Percentiles rank a stretch among this genome's conserved stretches.
Conservation (phyloP, 2,888 invertebrate species). For the Ochlodes sylvanus region DNA sequence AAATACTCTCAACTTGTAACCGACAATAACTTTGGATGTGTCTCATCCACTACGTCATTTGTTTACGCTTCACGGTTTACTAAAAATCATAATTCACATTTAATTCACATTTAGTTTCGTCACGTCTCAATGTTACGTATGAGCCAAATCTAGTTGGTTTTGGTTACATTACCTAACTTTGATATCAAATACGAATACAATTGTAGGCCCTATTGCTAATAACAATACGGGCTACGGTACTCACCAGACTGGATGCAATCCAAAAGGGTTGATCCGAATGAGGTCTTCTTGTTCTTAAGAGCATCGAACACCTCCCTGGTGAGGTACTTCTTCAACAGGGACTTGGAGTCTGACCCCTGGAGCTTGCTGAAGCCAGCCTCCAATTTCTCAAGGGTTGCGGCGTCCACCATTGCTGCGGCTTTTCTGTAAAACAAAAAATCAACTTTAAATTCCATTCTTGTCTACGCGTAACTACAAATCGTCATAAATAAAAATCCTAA, state of each 20-base stretch:
- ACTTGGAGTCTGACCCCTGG: conserved; percentile 95
- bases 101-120: too few species aligned
- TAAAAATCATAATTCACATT: neutral
- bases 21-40: too few species aligned
- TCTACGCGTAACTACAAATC: conserved; percentile 34
- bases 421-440: conserved; percentile 82
- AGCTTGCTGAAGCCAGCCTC: conserved; percentile 96
- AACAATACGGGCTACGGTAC: conserved; percentile 38
- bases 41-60: neutral
- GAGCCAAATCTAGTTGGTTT: too few species aligned
- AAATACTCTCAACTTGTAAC: neutral
- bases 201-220: too few species aligned
- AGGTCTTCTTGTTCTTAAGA: conserved; percentile 96
- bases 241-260: conserved; percentile 98
- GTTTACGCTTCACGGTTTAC: neutral
- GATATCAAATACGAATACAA: too few species aligned
- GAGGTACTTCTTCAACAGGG: conserved; percentile 97
- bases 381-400: conserved; percentile 95
- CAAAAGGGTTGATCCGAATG: conserved; percentile 95
- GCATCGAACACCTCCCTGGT: conserved; percentile 96
- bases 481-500: conserved; percentile 58
- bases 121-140: too few species aligned
- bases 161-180: too few species aligned
- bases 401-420: conserved; percentile 95
- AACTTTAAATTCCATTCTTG: neutral